Conservation (phyloP, 1,140 invertebrate species). For the Wiebesia pumilae region DNA sequence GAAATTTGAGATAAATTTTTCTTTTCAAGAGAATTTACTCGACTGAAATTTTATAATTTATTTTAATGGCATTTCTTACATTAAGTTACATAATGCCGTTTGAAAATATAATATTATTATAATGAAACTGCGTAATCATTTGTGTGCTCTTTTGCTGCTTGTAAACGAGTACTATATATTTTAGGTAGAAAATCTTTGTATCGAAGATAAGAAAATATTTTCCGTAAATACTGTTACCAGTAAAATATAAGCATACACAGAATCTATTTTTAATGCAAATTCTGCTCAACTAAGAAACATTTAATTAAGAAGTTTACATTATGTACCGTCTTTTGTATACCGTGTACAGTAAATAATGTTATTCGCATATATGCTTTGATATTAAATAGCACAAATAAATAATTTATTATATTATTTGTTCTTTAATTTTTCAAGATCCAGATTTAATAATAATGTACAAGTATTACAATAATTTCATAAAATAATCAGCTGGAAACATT, state of each 20-base stretch:
- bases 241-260: not conserved
- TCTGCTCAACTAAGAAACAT: not conserved
- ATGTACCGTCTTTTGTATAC: not conserved
- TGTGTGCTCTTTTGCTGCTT: not conserved
- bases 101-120: not conserved
- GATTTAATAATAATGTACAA: not conserved
- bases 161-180: not conserved
- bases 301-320: slow-evolving; percentile 25
- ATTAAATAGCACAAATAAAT: not conserved
- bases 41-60: not conserved
- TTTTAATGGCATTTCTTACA: not conserved
- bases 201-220: slow-evolving; percentile 1
- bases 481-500: not conserved
- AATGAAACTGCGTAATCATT: not conserved
- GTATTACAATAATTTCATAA: not conserved
- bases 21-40: not conserved
- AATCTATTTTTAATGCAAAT: slow-evolving; percentile 33
- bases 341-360: not conserved
- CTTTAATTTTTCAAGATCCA: not conserved
- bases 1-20: not conserved
- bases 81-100: not conserved
- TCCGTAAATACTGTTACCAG: not conserved
- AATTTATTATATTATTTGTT: not conserved
- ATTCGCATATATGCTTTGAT: not conserved
- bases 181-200: not conserved